Base-by-base conservation (phyloP, 2,113 vertebrate species). In the Puffinus mauretanicus region DNA sequence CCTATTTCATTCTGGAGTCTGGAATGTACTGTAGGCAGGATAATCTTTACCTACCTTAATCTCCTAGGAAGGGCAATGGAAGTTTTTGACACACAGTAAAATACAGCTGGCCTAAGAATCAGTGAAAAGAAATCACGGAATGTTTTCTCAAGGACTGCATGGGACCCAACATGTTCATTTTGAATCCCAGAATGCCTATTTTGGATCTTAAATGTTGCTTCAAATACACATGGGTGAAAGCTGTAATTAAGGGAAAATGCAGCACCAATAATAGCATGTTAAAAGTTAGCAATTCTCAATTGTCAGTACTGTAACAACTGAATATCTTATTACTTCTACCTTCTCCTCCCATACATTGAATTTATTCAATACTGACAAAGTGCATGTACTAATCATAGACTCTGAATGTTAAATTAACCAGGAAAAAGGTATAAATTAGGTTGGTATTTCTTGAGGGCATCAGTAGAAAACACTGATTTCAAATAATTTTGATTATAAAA, bases 191-290 rank as follows among this genome's bases (percentile, higher is more conserved):
- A 91, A 93, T 70, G 83, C 82, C 88, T 96, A 1, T 58, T 95
- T 93, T 83, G 34, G 54, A 80, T 89, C 71, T 92, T 85, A 90
- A 93, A 92, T 32, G 72, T 85, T 89, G 70, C 92, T 95, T 95
- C 73, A 85, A 93, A 96, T 71, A 75, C 58, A 75, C 44, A 89
- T 8, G 76, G 72, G 61, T 95, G 87, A 93, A 96, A 94, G 65
- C 94, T 97, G 77, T 93, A 97, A 94, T 95, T 94, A 97, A 96
- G 93, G 69, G 89, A 78, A 91, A 96, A 96, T 71, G 90, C 90
- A 96, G 97, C 97, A 95, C 96, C 97, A 97, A 88, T 78, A 97
- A 96, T 96, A 96, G 93, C 90, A 96, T 89, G 93, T 97, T 97
- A 97, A 96, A 97, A 97, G 86, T 96, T 82, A 97, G 96, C 97